Base-by-base conservation (phyloP, 2,113 vertebrate genomes). In the Zosterops borbonicus region DNA sequence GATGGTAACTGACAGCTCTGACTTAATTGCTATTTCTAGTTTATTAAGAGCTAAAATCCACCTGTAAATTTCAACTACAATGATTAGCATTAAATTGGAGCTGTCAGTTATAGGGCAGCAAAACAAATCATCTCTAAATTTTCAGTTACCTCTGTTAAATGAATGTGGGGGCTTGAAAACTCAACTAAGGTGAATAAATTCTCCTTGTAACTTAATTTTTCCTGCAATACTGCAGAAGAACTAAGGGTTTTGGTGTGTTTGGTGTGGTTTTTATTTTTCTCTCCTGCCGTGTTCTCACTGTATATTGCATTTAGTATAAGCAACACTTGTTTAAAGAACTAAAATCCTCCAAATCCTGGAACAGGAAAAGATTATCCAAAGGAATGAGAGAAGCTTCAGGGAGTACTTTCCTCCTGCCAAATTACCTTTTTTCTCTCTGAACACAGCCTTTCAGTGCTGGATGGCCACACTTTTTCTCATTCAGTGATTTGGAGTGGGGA, bases 51-150 rank as follows among this genome's bases (percentile, higher is more conserved):
- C 74, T 84, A 41, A 92, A 81, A 78, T 58, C 64, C 14, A 50
- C 39, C 39, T 87, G 16, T 68, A 81, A 55, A 53, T 91, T 18
- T 46, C 46, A 31, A 4, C 37, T 92, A 17, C 1, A 7, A 19
- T 49, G 65, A 16, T 68, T 55, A 44, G 27, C 18, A 55, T 94
- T 95, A 74, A 49, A 41, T 53, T 56, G 5, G 29, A 76, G 28
- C 46, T 77, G n/a, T 39, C 55, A 62, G 17, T 78, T 91, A 25
- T 3, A 25, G 68, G 44, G 8, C 24, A 52, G 47, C 5, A 39
- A 41, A 63, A 83, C n/a, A 55, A 73, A n/a, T 6, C 0, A 2
- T 44, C n/a, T 12, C 0, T 9, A 10, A 49, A 16, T 62, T 83
- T 91, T 65, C 20, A 11, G 16, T 60, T 73, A 27, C 9, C 9